Evolutionary conservation across 2,888 invertebrate species (phyloP), one percentile per base, ranked within the genome.

Genomic region (Protonemura montana): DNA sequence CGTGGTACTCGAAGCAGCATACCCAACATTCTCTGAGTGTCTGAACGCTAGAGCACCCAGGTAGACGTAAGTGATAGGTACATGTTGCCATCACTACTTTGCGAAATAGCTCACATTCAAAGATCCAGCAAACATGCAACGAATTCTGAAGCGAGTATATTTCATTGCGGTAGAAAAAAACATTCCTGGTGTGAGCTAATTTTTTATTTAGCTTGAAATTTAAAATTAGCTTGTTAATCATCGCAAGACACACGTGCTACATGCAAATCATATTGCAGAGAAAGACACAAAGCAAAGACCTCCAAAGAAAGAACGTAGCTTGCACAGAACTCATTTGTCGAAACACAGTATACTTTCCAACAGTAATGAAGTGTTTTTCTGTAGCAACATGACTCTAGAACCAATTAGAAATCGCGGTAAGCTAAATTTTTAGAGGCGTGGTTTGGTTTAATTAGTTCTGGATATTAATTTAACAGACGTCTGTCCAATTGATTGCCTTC

Each of bases 401-500:
- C 28, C 30, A 81, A 29, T 81, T 30, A 81, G 81, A 30, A 81
- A 0, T 35, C 7, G 30, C 27, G n/a, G 1, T 30, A 6, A n/a
- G n/a, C n/a, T 2, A 1, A 30, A 28, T 81, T 2, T 29, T 29
- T 28, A 16, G 25, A 81, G 29, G 30, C 81, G 81, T 5, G 28
- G 78, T 81, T 30, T 13, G 30, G 7, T 30, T 81, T 81, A 29
- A 81, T 29, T 81, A 78, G 78, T 27, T 78, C 2, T 27, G 21
- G 81, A 28, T 81, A 30, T 81, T 30, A 81, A 81, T 30, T 81
- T 30, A 28, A 28, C 81, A 81, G 7, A n/a, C 81, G 27, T 76
- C 84, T 76, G 28, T 28, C 59, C 29, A 26, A 84, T 84, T 76
- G 84, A 84, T 84, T 84, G 84, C 84, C 76, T 28, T 30, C 16